phyloP scores from a whole-genome alignment of 2,113 vertebrate species.

The Nematolebias whitei region DNA sequence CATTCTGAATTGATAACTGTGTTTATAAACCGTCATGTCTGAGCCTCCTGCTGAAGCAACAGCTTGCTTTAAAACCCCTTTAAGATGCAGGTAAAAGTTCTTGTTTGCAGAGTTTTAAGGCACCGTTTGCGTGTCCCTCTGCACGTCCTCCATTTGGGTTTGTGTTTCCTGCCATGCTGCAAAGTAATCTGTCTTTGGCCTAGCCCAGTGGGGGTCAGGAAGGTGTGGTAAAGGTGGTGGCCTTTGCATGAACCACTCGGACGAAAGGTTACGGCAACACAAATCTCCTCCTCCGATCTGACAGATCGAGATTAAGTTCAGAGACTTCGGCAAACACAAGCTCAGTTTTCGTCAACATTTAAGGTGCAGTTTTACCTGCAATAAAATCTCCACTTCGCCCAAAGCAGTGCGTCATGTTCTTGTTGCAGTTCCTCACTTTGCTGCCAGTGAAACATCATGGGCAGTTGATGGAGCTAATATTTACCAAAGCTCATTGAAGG shows the following conservation, averaged over 20 bases:
- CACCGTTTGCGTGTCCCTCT: neutral
- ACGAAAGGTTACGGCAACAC: constrained; percentile 38
- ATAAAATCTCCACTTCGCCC: neutral
- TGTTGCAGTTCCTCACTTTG: neutral
- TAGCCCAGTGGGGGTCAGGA: constrained; percentile 20
- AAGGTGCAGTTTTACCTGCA: neutral
- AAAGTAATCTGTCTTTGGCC: constrained; percentile 59
- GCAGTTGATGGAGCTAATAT: constrained; percentile 11
- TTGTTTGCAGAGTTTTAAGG: neutral
- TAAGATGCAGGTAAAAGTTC: neutral
- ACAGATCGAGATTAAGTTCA: constrained; percentile 6
- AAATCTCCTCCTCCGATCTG: constrained; percentile 36
- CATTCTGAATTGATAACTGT: neutral
- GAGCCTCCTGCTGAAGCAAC: too few species aligned
- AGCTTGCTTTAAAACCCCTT: neutral
- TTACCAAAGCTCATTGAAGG: constrained; percentile 20
- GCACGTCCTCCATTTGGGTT: constrained; percentile 10
- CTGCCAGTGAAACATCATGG: neutral
- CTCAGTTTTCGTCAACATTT: neutral
- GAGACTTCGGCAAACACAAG: neutral
- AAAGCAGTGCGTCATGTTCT: neutral
- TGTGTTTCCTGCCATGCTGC: constrained; percentile 22
- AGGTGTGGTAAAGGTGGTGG: constrained; percentile 10
- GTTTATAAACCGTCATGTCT: neutral
- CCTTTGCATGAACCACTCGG: constrained; percentile 46